These are phyloP conservation scores for Mechanitis messenoides DNA, from an alignment of 2,888 invertebrate genomes.

Conservation along the genomic window DNA sequence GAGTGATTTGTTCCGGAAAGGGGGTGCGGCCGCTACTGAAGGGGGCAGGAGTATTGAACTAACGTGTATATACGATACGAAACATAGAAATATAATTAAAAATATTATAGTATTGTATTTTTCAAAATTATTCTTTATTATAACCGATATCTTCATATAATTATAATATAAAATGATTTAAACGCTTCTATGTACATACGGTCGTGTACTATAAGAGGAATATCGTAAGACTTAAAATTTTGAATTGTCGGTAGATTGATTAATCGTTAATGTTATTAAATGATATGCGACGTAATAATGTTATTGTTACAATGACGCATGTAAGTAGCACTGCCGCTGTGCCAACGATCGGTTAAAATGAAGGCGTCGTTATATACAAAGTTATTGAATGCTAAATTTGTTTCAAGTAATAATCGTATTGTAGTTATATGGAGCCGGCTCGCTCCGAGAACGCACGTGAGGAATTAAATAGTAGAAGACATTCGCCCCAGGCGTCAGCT, in stretches of 20 bases:
- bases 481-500: constrained; percentile 37
- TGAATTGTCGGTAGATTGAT: background rate
- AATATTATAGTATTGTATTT: background rate
- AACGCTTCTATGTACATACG: constrained; percentile 1
- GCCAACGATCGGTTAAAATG: background rate
- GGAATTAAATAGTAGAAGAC: constrained; percentile 64
- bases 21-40: constrained; percentile 3
- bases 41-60: background rate
- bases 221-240: background rate
- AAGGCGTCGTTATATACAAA: background rate
- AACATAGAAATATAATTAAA: background rate
- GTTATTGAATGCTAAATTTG: constrained; percentile 24
- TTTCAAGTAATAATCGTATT: constrained; percentile 53
- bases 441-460: constrained; percentile 68
- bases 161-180: background rate
- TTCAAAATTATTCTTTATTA: constrained; percentile 3
- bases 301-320: no score
- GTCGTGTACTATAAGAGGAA: background rate
- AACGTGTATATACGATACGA: constrained; percentile 1
- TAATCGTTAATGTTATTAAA: background rate
- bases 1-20: constrained; percentile 9
- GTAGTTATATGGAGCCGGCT: constrained; percentile 50
- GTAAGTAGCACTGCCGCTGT: no score
- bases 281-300: no score
- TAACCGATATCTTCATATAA: background rate